phyloP scores from a whole-genome alignment of 2,113 vertebrate species.

The Bufo bufo region DNA sequence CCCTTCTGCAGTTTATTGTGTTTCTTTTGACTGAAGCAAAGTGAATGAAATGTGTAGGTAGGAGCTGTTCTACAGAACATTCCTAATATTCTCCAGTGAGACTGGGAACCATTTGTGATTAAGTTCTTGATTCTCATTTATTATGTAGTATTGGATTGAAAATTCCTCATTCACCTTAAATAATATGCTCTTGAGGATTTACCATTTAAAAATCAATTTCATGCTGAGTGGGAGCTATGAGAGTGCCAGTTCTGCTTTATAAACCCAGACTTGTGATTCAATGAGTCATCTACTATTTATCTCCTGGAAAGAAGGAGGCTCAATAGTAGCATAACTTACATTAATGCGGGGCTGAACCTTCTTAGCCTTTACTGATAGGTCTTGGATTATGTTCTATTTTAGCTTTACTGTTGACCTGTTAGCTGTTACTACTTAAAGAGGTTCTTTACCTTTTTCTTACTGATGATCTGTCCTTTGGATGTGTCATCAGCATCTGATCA shows the following conservation, averaged over 20 bases:
- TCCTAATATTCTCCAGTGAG: not conserved
- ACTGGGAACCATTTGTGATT: constrained; percentile 13
- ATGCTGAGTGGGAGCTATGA: constrained; percentile 32
- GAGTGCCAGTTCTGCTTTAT: constrained; percentile 43
- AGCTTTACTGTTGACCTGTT: not conserved
- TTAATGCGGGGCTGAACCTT: not conserved
- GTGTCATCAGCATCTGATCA: too few relatives aligned
- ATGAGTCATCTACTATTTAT: constrained; percentile 6
- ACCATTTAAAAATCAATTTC: constrained; percentile 58
- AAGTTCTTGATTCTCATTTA: constrained; percentile 41
- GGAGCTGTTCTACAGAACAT: not conserved
- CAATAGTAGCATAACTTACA: not conserved
- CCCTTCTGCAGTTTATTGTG: not conserved
- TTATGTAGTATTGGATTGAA: constrained; percentile 58
- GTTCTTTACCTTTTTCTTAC: too few relatives aligned
- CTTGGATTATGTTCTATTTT: not conserved
- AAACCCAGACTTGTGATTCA: constrained; percentile 3
- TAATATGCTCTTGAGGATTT: constrained; percentile 61
- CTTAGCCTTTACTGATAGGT: not conserved
- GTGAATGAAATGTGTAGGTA: not conserved
- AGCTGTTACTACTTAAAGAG: not conserved
- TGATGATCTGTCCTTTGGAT: too few relatives aligned
- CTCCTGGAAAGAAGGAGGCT: not conserved
- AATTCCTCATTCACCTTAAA: constrained; percentile 62
- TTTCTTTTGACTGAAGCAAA: not conserved